Conservation (phyloP, 2,888 invertebrate genomes). For the Mylabris sibirica region DNA sequence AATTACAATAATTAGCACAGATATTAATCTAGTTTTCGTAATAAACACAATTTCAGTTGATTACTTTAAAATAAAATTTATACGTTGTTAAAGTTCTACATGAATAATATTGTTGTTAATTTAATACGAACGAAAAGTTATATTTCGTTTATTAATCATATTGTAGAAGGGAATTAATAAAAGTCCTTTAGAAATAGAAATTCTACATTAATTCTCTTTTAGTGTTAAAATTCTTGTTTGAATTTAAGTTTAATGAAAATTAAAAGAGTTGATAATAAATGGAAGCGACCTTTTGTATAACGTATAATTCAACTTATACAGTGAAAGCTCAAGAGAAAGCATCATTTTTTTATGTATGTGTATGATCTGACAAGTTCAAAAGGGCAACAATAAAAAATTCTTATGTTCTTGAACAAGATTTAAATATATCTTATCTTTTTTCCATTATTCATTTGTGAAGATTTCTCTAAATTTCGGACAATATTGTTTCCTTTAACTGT, state of each 20-base stretch:
- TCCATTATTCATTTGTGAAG: neutral
- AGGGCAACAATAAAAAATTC: neutral
- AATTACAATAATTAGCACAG: neutral
- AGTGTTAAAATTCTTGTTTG: too few relatives aligned
- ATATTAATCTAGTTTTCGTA: neutral
- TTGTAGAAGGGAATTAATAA: too few relatives aligned
- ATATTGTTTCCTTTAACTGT: neutral
- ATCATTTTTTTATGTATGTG: neutral
- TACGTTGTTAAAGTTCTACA: neutral
- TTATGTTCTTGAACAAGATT: neutral
- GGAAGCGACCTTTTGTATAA: neutral
- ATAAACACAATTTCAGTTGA: neutral
- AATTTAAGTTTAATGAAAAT: too few relatives aligned
- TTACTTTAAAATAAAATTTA: neutral
- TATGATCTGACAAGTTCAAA: conserved; percentile 3
- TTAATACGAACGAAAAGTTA: neutral
- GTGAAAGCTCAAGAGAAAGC: conserved; percentile 1
- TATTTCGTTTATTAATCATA: too few relatives aligned
- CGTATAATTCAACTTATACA: neutral
- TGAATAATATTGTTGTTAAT: neutral
- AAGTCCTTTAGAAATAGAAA: too few relatives aligned
- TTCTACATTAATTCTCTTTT: too few relatives aligned
- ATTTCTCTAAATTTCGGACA: neutral
- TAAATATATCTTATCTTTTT: neutral
- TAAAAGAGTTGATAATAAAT: too few relatives aligned